Percentiles rank a stretch among this genome's conserved stretches.
These are phyloP conservation scores for Malacosoma neustria DNA, from an alignment of 2,888 invertebrate genomes.

Conservation along the genomic window DNA sequence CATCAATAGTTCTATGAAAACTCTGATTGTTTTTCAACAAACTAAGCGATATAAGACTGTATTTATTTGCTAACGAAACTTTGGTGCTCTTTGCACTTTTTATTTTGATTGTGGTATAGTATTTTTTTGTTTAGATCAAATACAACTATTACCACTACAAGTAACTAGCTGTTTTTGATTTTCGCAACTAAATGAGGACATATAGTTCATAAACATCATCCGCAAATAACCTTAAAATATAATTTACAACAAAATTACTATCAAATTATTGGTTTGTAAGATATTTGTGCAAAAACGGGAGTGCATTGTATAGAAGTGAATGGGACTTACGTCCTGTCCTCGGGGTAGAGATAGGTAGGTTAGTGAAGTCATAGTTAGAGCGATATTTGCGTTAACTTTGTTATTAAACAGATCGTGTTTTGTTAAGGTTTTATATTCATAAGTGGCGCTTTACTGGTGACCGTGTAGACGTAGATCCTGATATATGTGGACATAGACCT, in stretches of 20 bases:
- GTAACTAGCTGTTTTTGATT: too few relatives aligned
- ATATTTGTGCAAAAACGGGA: background rate
- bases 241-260: too few relatives aligned
- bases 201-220: too few relatives aligned
- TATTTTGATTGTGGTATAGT: too few relatives aligned
- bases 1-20: constrained; percentile 8
- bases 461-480: too few relatives aligned
- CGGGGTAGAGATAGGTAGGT: constrained; percentile 54
- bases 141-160: too few relatives aligned
- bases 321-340: constrained; percentile 22
- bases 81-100: constrained; percentile 17
- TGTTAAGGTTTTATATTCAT: constrained; percentile 36
- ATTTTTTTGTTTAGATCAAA: too few relatives aligned
- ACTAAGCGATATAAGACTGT: constrained; percentile 30
- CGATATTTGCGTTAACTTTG: constrained; percentile 39
- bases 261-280: background rate
- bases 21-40: constrained; percentile 14
- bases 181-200: too few relatives aligned
- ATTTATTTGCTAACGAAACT: constrained; percentile 25
- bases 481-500: too few relatives aligned
- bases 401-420: constrained; percentile 25
- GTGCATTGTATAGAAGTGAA: constrained; percentile 25
- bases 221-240: too few relatives aligned
- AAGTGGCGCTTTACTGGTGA: constrained; percentile 18
- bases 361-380: constrained; percentile 48